A percentile compares a stretch with the other conserved stretches of the same genome.
Conservation (phyloP, 2,797 vertebrate genomes). For the Fistularia commersonii region DNA sequence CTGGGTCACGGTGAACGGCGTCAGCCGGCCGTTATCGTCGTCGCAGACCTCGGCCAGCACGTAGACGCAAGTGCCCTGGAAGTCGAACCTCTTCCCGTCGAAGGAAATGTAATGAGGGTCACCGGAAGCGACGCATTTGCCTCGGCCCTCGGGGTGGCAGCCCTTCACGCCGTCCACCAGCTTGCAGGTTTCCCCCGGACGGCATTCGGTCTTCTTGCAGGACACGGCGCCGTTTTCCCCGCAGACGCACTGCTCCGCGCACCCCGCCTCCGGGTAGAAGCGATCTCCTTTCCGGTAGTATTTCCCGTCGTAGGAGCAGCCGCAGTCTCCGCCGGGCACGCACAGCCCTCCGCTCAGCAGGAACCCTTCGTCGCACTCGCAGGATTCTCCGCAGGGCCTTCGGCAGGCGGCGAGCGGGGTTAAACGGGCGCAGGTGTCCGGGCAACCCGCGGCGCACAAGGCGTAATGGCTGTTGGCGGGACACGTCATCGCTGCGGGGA, state of each 20-base stretch:
- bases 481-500: conserved; percentile 69
- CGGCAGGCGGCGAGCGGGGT: conserved; percentile 44
- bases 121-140: conserved; percentile 70
- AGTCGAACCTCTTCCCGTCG: conserved; percentile 74
- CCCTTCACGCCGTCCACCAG: conserved; percentile 58
- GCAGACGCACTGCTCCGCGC: conserved; percentile 61
- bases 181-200: conserved; percentile 61
- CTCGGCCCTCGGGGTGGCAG: conserved; percentile 62
- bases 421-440: conserved; percentile 67
- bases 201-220: conserved; percentile 55
- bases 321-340: conserved; percentile 72
- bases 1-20: conserved; percentile 60
- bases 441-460: conserved; percentile 65
- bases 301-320: conserved; percentile 70
- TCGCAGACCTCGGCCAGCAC: conserved; percentile 68
- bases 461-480: conserved; percentile 79
- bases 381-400: conserved; percentile 68
- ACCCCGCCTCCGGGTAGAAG: conserved; percentile 57
- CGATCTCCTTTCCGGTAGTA: conserved; percentile 59
- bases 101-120: conserved; percentile 77
- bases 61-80: conserved; percentile 78
- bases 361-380: conserved; percentile 77
- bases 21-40: conserved; percentile 35
- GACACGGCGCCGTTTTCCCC: conserved; percentile 54
- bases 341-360: conserved; percentile 72